phyloP scores from a whole-genome alignment of 2,113 vertebrate species.

The Elaphurus davidianus region DNA sequence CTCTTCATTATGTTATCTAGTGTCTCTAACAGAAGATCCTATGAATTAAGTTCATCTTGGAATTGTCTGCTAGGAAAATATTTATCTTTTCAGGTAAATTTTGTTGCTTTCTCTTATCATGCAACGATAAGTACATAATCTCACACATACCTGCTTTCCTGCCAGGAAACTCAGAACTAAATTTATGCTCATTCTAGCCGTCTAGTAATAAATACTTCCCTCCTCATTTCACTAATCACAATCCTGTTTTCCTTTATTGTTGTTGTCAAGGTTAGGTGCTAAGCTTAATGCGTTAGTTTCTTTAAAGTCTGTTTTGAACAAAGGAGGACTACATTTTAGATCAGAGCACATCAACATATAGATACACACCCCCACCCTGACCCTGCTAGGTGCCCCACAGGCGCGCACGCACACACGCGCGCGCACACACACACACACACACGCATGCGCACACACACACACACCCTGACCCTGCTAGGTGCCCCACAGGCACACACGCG shows the following conservation, averaged over 20 bases:
- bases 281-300: not conserved
- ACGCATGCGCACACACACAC: too few species aligned
- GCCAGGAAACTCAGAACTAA: not conserved
- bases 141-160: not conserved
- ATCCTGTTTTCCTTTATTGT: not conserved
- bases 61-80: not conserved
- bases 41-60: not conserved
- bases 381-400: too few species aligned
- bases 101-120: not conserved
- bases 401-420: too few species aligned
- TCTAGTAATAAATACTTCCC: not conserved
- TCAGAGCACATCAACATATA: not conserved
- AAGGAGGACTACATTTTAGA: not conserved
- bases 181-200: not conserved
- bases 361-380: not conserved
- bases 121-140: not conserved
- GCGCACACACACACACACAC: too few species aligned
- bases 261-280: not conserved
- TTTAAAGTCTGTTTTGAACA: slow-evolving; percentile 3
- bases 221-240: not conserved
- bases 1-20: not conserved
- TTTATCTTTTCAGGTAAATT: not conserved
- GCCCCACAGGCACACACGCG: too few species aligned
- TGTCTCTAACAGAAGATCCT: not conserved
- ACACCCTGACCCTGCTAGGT: too few species aligned